These are phyloP conservation scores for Salvelinus fontinalis DNA, from an alignment of 2,113 vertebrate genomes.

Conservation along the genomic window DNA sequence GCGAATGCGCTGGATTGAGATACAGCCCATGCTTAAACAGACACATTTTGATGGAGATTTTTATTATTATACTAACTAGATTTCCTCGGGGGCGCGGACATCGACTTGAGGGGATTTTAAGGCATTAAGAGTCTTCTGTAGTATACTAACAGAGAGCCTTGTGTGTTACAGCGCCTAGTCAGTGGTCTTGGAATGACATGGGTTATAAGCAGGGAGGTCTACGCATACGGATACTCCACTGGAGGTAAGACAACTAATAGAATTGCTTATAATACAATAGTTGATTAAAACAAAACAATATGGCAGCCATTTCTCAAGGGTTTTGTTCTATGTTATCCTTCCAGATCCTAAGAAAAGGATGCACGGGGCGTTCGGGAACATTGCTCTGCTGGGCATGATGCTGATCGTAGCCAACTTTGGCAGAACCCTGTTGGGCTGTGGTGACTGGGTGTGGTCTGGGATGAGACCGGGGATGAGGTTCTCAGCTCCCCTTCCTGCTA, in stretches of 20 bases:
- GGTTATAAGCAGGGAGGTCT: conserved; percentile 85
- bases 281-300: neutral
- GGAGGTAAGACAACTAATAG: conserved; percentile 77
- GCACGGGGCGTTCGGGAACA: conserved; percentile 52
- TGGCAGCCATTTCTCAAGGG: neutral
- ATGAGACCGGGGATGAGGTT: neutral
- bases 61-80: too few relatives aligned
- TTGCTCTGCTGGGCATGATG: conserved; percentile 64
- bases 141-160: neutral
- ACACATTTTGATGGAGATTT: too few relatives aligned
- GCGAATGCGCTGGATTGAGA: too few relatives aligned
- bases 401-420: conserved; percentile 50
- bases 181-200: conserved; percentile 84
- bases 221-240: conserved; percentile 89
- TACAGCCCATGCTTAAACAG: too few relatives aligned
- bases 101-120: too few relatives aligned
- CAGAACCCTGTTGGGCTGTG: conserved; percentile 55
- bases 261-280: neutral
- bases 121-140: neutral
- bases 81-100: too few relatives aligned
- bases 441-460: neutral
- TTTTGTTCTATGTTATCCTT: neutral
- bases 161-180: conserved; percentile 68
- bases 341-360: conserved; percentile 65
- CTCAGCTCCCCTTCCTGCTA: neutral